Evolutionary conservation across 2,888 invertebrate species (phyloP).

Genomic region (Piscicola geometra): DNA sequence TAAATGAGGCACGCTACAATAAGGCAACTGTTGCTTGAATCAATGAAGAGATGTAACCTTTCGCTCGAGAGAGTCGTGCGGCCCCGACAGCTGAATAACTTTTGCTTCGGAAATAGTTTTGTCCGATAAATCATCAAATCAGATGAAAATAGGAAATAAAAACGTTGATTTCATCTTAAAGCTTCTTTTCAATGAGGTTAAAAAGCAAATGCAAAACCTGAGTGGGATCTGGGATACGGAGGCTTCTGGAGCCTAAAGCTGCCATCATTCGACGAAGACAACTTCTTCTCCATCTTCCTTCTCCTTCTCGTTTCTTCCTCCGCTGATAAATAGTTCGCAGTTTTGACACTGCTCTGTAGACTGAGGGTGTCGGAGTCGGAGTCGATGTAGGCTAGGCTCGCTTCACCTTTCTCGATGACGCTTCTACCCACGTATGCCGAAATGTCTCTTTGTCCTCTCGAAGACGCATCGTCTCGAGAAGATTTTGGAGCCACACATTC

Average conservation of each 20-base stretch:
- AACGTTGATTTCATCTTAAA: no score
- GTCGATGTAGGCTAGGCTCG: not conserved
- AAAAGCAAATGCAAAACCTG: not conserved
- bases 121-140: not conserved
- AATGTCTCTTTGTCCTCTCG: not conserved
- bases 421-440: not conserved
- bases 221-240: not conserved
- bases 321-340: not conserved
- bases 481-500: not conserved
- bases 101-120: not conserved
- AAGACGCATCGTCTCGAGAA: not conserved
- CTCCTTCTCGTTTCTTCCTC: not conserved
- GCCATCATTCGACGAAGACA: not conserved
- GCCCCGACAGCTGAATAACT: slow-evolving; percentile 10
- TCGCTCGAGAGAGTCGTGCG: slow-evolving; percentile 7
- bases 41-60: not conserved
- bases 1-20: not conserved
- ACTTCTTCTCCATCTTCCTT: not conserved
- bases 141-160: no score
- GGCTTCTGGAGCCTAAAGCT: not conserved
- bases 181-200: no score
- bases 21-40: not conserved
- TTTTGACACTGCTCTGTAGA: not conserved
- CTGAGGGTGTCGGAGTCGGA: not conserved
- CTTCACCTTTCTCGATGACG: not conserved